A percentile compares a stretch with the other conserved stretches of the same genome.
Conservation (phyloP, 2,113 vertebrate species). For the cat (Felis catus) region F.catus_Fca126_mat1.0 CM031420.1:144355501-144356000, state of each 20-base stretch:
- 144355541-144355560: no score
- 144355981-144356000: fast-evolving
- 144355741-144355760: neutral
- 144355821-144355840: neutral
- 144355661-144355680: no score
- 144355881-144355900: neutral
- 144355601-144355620: no score
- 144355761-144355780: no score
- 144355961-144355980: neutral
- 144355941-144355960: neutral
- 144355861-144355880: neutral
- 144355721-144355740: neutral
- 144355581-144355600: no score
- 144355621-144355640: no score
- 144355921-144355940: neutral
- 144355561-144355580: no score
- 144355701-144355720: no score
- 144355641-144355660: no score
- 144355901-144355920: neutral
- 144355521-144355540: no score
- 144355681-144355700: no score
- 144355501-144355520: no score
- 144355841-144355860: neutral
- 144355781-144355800: neutral
- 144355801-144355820: neutral